Conservation (phyloP, 2,113 vertebrate species). For the Myiozetetes cayanensis region DNA sequence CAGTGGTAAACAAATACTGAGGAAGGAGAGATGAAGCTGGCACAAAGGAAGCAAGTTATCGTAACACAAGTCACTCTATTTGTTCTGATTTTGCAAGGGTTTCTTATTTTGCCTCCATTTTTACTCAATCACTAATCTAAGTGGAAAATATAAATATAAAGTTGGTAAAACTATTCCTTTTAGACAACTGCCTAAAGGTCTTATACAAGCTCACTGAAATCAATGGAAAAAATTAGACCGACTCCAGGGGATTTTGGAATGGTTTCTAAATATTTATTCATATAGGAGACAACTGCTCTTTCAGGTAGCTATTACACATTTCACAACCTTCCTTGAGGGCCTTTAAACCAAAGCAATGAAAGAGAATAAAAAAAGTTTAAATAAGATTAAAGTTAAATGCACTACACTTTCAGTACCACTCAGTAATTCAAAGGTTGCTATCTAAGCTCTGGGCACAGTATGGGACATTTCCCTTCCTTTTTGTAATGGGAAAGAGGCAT, state of each 20-base stretch:
- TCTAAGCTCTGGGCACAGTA: background rate
- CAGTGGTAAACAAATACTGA: background rate
- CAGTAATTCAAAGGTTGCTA: background rate
- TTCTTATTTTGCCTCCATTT: background rate
- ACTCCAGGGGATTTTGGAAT: background rate
- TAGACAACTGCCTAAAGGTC: background rate
- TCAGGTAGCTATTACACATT: background rate
- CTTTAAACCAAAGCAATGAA: constrained; percentile 34
- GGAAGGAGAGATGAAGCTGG: background rate
- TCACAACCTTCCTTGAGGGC: background rate
- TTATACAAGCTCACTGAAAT: background rate
- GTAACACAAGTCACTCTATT: background rate
- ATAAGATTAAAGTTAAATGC: constrained; percentile 7
- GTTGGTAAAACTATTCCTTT: background rate
- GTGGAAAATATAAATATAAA: background rate
- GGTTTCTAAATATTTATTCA: constrained; percentile 10
- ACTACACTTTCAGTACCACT: background rate
- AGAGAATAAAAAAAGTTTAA: constrained; percentile 1
- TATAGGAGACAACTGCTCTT: background rate
- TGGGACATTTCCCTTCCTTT: background rate
- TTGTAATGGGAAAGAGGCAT: background rate
- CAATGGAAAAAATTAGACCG: background rate
- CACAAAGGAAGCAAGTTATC: background rate
- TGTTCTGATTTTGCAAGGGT: background rate
- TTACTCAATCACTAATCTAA: background rate